phyloP scores from a whole-genome alignment of 35 echinoderm and acorn worm species.

The Lytechinus pictus region DNA sequence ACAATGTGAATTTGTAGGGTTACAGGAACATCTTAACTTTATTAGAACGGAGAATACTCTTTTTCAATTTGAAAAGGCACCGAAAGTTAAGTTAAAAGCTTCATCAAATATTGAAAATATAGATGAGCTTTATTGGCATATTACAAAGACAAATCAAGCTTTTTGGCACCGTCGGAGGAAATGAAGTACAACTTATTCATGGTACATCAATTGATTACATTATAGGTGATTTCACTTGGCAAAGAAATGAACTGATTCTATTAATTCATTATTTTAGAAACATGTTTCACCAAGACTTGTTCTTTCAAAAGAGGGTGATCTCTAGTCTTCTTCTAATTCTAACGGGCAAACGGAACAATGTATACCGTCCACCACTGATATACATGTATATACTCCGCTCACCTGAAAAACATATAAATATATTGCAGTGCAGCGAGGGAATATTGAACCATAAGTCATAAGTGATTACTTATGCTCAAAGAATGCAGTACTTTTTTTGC shows the following conservation, averaged over 20 bases:
- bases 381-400: too few species aligned
- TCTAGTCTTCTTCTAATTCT: background rate
- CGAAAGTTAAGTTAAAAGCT: background rate
- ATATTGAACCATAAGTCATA: slow-evolving; percentile 14
- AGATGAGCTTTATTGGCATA: background rate
- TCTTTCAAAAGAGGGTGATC: background rate
- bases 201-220: too few species aligned
- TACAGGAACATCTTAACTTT: background rate
- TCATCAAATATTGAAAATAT: background rate
- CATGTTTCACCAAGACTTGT: too few species aligned
- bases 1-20: background rate
- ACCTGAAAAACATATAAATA: background rate
- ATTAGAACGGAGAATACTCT: too few species aligned
- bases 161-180: too few species aligned
- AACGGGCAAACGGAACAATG: background rate
- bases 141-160: background rate
- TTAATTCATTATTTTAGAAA: too few species aligned
- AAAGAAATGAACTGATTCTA: too few species aligned
- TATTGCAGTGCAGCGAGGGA: background rate
- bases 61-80: too few species aligned
- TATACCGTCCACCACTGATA: background rate
- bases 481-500: background rate
- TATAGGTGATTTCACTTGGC: too few species aligned
- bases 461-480: background rate
- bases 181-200: too few species aligned